Base-by-base conservation (phyloP, 2,888 invertebrate species). In the Sinhomidia bicolor region DNA sequence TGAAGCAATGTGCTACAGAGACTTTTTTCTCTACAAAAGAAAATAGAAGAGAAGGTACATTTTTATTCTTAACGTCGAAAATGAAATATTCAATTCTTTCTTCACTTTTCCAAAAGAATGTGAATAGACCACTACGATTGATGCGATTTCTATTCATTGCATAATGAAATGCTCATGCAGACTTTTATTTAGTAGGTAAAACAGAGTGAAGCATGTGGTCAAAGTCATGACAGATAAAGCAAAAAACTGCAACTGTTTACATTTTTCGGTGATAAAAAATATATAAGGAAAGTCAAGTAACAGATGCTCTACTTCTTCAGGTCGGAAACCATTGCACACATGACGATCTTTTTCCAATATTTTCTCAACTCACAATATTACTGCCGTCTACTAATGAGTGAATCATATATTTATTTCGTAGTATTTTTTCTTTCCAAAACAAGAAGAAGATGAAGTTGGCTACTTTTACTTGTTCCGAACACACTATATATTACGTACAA, bases 181-280 rank as follows among this genome's bases (percentile, higher is more conserved):
- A 47, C 36, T 47, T 47, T 47, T 9, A n/a, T 36, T 29, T 9
- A 23, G 47, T 14, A 74, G 23, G 47, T 23, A 20, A 26, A 47
- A n/a, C 9, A 51, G 51, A 68, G 14, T 44, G 85, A 14, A 85
- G 76, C 85, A 85, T 85, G 85, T 85, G 85, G 85, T 85, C 85
- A 85, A 47, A 84, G 84, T 68, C 51, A 84, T 84, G 57, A 47
- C 44, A 47, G 47, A 47, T 74, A 74, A 32, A 14, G 12, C 7
- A 20, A 84, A 23, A 76, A 17, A 44, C n/a, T 84, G 47, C 85
- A 85, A 85, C 85, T 78, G 78, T 85, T 85, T 78, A 65, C 85
- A 78, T 65, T 85, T 85, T 68, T 68, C n/a, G 1, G 4, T 68
- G 68, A 36, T 68, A 32, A n/a, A 68, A 26, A 14, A 60, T 5